Evolutionary conservation across 2,888 invertebrate species (phyloP).

Genomic region (Orthonychiurus folsomi): DNA sequence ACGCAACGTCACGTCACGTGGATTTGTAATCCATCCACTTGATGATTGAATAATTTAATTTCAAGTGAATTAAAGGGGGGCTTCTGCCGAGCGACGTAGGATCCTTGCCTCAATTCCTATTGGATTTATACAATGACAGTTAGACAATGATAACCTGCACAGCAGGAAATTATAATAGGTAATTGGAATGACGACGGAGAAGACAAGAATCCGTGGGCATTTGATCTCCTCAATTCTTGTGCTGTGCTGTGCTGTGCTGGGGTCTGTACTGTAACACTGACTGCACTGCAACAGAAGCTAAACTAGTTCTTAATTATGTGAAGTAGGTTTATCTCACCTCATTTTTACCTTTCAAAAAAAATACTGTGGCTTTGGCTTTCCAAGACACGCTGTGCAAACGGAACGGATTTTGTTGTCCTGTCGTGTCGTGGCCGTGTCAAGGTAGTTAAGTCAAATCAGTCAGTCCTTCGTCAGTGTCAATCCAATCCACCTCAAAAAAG

Average conservation of each 20-base stretch:
- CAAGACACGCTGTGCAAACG: not conserved
- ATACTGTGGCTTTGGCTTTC: not conserved
- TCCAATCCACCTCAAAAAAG: too few species aligned
- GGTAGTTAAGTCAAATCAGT: too few species aligned
- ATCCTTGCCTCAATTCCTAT: not conserved
- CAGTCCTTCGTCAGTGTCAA: too few species aligned
- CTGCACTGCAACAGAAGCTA: not conserved
- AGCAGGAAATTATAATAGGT: not conserved
- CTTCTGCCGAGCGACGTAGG: too few species aligned
- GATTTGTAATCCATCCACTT: not conserved
- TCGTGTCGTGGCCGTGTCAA: too few species aligned
- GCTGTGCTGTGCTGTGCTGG: too few species aligned
- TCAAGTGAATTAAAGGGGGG: too few species aligned
- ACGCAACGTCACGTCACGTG: too few species aligned
- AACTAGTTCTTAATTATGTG: not conserved
- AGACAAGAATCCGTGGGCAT: not conserved
- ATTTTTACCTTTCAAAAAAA: not conserved
- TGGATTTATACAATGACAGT: not conserved
- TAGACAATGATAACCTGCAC: slow-evolving; percentile 1
- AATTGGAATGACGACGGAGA: not conserved
- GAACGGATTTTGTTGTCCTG: not conserved
- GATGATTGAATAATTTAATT: not conserved
- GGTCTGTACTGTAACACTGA: not conserved
- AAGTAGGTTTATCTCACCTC: not conserved
- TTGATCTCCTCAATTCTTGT: not conserved